Base-by-base conservation (phyloP, 2,888 invertebrate species). In the Melinaea menophilus region DNA sequence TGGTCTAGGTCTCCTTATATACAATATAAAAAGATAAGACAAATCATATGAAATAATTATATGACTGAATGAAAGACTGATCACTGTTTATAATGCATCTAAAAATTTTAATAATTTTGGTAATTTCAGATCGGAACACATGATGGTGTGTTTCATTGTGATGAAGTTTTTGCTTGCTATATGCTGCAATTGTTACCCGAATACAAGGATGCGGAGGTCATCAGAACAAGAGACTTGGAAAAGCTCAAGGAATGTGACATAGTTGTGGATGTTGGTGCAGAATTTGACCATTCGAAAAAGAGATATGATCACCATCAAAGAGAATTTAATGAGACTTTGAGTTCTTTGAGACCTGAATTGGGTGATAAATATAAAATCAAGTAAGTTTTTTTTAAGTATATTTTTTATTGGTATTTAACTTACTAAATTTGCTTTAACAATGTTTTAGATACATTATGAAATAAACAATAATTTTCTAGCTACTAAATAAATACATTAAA, bases 261-360 rank as follows among this genome's bases (percentile, higher is more conserved):
- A 71, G 97, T 99, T 0, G 95, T 99, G 0, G 99, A 99, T 88
- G 98, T 99, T 4, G 99, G 99, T 3, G 95, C 94, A 0, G 92
- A 92, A 13, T 99, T 95, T 82, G 93, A 98, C 82, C 95, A 95
- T 61, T 86, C 88, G 0, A 93, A 81, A 64, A 93, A 94, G 67
- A 92, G 95, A 67, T 99, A 95, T 84, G 99, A 99, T 82, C 99
- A 99, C 83, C 99, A 99, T 82, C 99, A 99, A 86, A 93, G 94
- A 63, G 92, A 92, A 22, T 97, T 97, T 74, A 85, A 86, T 54
- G 93, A 94, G 56, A 94, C 95, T 0, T 85, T 96, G 51, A 93
- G 93, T 66, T 89, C 92, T 0, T 74, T 96, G 12, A 84, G 88
- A 5, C 94, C 94, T 0, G 93, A 94, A 64, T 72, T 94, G 51